These are phyloP conservation scores for Chamaedrilus cognettii DNA, from an alignment of 2,888 invertebrate species.

Conservation along the genomic window DNA sequence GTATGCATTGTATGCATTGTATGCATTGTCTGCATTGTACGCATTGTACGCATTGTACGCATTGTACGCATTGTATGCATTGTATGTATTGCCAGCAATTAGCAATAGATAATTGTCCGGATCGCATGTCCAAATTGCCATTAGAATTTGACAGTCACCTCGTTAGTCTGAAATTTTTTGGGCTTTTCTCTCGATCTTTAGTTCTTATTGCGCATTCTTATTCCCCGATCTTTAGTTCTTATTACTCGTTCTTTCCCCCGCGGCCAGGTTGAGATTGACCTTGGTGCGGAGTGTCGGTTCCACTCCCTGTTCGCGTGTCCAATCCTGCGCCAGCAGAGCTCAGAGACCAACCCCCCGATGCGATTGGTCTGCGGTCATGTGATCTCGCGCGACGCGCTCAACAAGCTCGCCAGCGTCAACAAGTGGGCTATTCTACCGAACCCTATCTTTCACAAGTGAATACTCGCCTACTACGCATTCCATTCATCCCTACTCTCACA, in stretches of 20 bases:
- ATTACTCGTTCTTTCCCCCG: neutral
- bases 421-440: conserved; percentile 68
- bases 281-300: conserved; percentile 86
- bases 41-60: too few relatives aligned
- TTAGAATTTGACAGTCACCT: too few relatives aligned
- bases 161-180: too few relatives aligned
- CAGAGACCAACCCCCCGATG: conserved; percentile 97
- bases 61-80: too few relatives aligned
- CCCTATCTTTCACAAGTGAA: conserved; percentile 1
- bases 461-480: too few relatives aligned
- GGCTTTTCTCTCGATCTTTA: neutral
- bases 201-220: neutral
- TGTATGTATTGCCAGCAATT: too few relatives aligned
- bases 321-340: conserved; percentile 93
- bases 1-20: too few relatives aligned
- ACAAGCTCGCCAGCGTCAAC: conserved; percentile 88
- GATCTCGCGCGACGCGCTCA: conserved; percentile 94
- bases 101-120: too few relatives aligned
- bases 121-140: too few relatives aligned
- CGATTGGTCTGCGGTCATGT: conserved; percentile 96
- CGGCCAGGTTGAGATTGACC: conserved; percentile 87
- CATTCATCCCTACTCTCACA: too few relatives aligned
- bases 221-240: neutral
- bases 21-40: too few relatives aligned
- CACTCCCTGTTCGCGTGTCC: conserved; percentile 99